A percentile compares a stretch with the other conserved stretches of the same genome.
Conservation (phyloP, 2,113 vertebrate genomes). For the Sciurus niger region DNA sequence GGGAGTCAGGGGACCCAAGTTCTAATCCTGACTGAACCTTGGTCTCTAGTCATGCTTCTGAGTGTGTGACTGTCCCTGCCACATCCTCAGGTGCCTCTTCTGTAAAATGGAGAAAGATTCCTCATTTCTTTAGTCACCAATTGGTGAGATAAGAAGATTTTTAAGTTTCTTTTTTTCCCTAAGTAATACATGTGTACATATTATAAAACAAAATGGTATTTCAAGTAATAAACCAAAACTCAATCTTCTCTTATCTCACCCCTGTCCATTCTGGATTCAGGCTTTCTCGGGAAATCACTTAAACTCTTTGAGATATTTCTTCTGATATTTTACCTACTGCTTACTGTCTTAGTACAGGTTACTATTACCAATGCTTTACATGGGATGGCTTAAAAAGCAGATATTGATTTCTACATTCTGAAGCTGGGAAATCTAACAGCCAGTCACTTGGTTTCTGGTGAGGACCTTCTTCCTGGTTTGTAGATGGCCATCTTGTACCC, state of each 20-base stretch:
- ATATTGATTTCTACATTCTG: not conserved
- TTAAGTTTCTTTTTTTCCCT: not conserved
- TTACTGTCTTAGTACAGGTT: not conserved
- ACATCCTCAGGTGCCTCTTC: not conserved
- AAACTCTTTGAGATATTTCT: not conserved
- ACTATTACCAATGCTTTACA: too few relatives aligned
- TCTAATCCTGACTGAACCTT: not conserved
- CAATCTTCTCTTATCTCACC: not conserved
- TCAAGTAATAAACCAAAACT: not conserved
- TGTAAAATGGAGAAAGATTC: not conserved
- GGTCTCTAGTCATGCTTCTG: rapidly evolving
- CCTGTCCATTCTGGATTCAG: not conserved
- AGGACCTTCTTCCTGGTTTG: not conserved
- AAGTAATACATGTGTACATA: not conserved
- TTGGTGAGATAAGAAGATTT: not conserved
- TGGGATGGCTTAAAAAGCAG: not conserved
- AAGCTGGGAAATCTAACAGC: not conserved
- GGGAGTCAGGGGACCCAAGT: rapidly evolving
- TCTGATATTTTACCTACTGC: not conserved
- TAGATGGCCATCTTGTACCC: not conserved
- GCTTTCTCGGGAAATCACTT: not conserved
- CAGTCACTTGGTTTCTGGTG: not conserved
- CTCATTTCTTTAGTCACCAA: not conserved
- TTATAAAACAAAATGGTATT: conserved; percentile 11
- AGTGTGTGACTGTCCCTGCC: not conserved